Conservation (phyloP, 2,888 invertebrate species). For the Heteromurus nitidus region DNA sequence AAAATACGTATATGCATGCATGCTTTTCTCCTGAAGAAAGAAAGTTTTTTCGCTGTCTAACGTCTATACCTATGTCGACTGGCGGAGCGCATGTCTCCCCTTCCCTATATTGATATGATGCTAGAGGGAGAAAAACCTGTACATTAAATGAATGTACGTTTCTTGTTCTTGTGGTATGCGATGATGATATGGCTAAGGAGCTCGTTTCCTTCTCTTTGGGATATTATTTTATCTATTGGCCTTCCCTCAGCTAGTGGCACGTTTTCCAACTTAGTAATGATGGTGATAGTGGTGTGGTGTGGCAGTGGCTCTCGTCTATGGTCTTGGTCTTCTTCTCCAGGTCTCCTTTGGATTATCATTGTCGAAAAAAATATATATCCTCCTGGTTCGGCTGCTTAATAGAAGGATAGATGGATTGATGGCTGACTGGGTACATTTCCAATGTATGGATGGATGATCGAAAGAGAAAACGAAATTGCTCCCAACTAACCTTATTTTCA, state of each 20-base stretch:
- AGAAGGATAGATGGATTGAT: slow-evolving; percentile 19
- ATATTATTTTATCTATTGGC: neutral
- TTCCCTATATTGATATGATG: too few species aligned
- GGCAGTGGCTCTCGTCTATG: slow-evolving; percentile 34
- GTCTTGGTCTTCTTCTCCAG: slow-evolving; percentile 54
- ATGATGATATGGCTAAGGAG: neutral
- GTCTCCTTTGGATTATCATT: slow-evolving; percentile 21
- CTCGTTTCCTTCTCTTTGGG: neutral
- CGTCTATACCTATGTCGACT: slow-evolving; percentile 27
- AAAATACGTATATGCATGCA: neutral
- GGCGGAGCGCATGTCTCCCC: slow-evolving; percentile 49
- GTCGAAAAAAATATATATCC: neutral
- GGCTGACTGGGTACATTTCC: slow-evolving; percentile 16
- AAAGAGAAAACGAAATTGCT: slow-evolving; percentile 45
- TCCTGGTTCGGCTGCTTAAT: neutral
- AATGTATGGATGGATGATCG: slow-evolving; percentile 56
- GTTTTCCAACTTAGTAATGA: slow-evolving; percentile 13
- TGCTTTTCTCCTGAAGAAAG: slow-evolving; percentile 9
- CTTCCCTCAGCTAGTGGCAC: too few species aligned
- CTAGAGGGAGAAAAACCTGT: too few species aligned
- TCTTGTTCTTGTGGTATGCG: neutral
- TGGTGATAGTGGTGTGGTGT: slow-evolving; percentile 8
- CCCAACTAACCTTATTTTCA: slow-evolving; percentile 58
- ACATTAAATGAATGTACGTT: too few species aligned
- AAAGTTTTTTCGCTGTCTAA: slow-evolving; percentile 19